Evolutionary conservation across 2,888 invertebrate genomes (phyloP).

Genomic region (Cybosia mesomella): DNA sequence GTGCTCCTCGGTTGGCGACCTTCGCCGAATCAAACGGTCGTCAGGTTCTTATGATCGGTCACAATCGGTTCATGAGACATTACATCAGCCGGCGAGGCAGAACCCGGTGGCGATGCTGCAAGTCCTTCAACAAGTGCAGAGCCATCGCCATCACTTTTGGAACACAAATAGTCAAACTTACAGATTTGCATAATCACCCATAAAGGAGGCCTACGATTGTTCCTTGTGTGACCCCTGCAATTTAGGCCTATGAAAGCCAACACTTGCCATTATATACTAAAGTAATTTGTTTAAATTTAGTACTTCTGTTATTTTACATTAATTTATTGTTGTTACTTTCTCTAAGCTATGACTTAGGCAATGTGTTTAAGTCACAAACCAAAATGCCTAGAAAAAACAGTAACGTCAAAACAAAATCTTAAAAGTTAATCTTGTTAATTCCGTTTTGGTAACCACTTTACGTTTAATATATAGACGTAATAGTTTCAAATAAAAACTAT

Average conservation of each 20-base stretch:
- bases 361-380: background rate
- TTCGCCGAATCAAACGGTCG: conserved; percentile 61
- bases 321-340: background rate
- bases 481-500: background rate
- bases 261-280: background rate
- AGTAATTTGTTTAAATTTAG: background rate
- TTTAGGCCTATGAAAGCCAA: background rate
- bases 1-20: conserved; percentile 38
- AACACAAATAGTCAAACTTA: conserved; percentile 70
- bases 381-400: background rate
- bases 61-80: conserved; percentile 71
- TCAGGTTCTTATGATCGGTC: conserved; percentile 68
- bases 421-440: background rate
- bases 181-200: conserved; percentile 71
- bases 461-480: background rate
- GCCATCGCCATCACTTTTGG: conserved; percentile 75
- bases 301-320: background rate
- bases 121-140: conserved; percentile 70
- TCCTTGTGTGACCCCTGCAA: background rate
- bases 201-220: conserved; percentile 7
- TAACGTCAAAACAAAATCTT: background rate
- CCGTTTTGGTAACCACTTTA: background rate
- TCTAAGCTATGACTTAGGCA: background rate
- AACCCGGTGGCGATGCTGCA: conserved; percentile 76
- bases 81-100: conserved; percentile 70